Evolutionary conservation across 2,888 invertebrate genomes (phyloP), one percentile per base, ranked within the genome.

Genomic region (Drosophila mulleri): DNA sequence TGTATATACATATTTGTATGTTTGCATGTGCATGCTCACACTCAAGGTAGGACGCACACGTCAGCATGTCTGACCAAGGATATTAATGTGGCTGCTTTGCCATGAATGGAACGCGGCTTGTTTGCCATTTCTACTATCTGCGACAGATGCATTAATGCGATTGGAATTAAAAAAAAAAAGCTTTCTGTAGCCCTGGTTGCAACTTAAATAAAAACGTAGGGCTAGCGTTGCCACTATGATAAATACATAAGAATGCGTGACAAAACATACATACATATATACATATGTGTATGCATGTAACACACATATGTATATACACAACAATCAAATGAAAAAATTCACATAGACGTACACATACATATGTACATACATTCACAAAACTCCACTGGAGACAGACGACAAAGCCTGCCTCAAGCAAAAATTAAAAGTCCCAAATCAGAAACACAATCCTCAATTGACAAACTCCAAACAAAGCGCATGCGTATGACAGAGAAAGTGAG

Each of bases 341-440:
- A n/a, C n/a, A n/a, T n/a, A n/a, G n/a, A n/a, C n/a, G n/a, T 6
- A 32, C 14, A 52, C 18, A 41, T 11, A 45, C n/a, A 37, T 12
- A 45, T 14, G 29, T 12, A 58, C 37, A 65, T 16, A 66, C n/a
- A 41, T 54, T 44, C 67, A 62, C 65, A 68, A 42, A 73, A 73
- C 64, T 68, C 62, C 52, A 29, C 32, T 44, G 39, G 18, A 47
- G 60, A 63, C 58, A 72, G 54, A 70, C n/a, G 7, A 41, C 29
- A 70, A 78, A 85, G 75, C 74, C 82, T 82, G 82, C 82, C 82
- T 67, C 85, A 82, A 82, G 82, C 78, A 52, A 67, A 85, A 83
- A 80, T 64, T 72, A 75, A 75, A 84, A 80, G 85, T 82, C 68
- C 62, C 67, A 82, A 68, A 39, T 54, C 61, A 47, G n/a, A 18